phyloP scores from a whole-genome alignment of 2,113 vertebrate species.

The Eretmochelys imbricata region DNA sequence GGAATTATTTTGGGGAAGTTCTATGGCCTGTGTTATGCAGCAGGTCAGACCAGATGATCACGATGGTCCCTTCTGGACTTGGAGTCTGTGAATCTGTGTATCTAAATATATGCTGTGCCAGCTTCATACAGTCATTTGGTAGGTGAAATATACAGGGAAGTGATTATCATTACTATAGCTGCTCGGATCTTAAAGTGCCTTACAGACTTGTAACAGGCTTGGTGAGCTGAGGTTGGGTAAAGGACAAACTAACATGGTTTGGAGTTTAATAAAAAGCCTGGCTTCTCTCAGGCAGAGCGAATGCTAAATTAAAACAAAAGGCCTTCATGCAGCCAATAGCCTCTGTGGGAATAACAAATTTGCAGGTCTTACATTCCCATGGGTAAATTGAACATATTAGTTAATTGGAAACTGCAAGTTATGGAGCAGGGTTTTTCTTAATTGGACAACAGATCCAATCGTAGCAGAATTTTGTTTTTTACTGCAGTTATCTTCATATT shows the following conservation, averaged over 20 bases:
- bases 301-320: neutral
- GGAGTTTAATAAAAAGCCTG: neutral
- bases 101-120: neutral
- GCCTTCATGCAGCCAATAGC: neutral
- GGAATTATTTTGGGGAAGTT: neutral
- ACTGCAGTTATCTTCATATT: neutral
- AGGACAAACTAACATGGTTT: neutral
- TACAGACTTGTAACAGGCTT: neutral
- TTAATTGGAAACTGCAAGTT: neutral
- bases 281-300: neutral
- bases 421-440: neutral
- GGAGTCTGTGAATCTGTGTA: neutral
- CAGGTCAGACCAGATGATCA: neutral
- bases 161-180: neutral
- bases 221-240: neutral
- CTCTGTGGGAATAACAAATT: neutral
- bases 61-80: neutral
- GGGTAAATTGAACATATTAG: neutral
- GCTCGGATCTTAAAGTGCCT: neutral
- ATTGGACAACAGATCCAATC: neutral
- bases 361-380: neutral
- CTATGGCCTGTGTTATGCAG: neutral
- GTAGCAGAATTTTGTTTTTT: neutral
- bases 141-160: neutral
- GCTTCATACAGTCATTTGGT: neutral